Evolutionary conservation across 2,113 vertebrate species (phyloP), one percentile per base, ranked within the genome.

Genomic region (Pollachius pollachius): DNA sequence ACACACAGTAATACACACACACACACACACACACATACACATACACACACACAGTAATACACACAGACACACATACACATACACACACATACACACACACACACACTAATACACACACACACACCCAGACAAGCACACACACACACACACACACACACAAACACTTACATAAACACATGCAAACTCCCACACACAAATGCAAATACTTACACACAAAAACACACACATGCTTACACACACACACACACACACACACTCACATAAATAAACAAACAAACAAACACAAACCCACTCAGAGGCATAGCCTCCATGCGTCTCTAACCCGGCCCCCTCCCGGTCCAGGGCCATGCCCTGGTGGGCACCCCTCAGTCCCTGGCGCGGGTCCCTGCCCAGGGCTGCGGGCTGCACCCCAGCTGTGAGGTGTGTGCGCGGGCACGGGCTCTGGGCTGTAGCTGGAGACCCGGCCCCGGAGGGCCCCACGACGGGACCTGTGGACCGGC

Each of bases 381-480:
- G 27, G 76, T 95, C 75, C 87, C 78, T 64, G 89, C 89, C 12
- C 83, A 90, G 74, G 88, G 89, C 75, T 96, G 95, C 12, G 71
- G 81, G 52, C 81, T 88, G 27, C 93, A 93, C 67, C 54, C 71
- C 78, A 90, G 80, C 88, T 96, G 95, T 77, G 85, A 90, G 27
- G 90, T 91, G 71, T 96, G 95, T 62, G 88, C 92, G 52, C 83
- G 88, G 79, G 92, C 93, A 71, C 85, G 86, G 67, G 89, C 89
- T 25, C 92, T 95, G 4, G 85, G 88, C 64, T 96, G 95, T 64
- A 88, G 86, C 61, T 96, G 95, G 94, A 90, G n/a, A n/a, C 11
- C 68, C 11, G 8, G 41, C 41, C 41, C 6, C 59, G 95, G 94
- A 94, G 90, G 78, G 72, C 7, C 67, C 11, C 76, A 52, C 3